Evolutionary conservation across 2,797 vertebrate species (phyloP).

Genomic region (Enteromius treurensis): DNA sequence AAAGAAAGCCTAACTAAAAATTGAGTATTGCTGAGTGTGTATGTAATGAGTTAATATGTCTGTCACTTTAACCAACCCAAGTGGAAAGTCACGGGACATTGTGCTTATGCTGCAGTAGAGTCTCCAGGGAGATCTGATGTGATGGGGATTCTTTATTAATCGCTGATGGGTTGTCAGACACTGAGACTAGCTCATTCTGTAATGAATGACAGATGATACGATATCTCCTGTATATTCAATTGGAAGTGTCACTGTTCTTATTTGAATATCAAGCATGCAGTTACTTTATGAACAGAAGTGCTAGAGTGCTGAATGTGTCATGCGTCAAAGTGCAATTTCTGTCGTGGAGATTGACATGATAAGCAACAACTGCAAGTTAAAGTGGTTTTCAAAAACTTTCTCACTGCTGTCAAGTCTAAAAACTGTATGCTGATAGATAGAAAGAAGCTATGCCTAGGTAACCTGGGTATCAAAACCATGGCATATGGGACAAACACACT

Average conservation of each 20-base stretch:
- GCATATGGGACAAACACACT: neutral
- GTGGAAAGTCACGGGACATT: conserved; percentile 17
- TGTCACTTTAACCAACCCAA: conserved; percentile 12
- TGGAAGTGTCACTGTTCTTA: neutral
- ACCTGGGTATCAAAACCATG: neutral
- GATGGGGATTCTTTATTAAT: neutral
- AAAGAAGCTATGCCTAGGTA: neutral
- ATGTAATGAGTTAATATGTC: conserved; percentile 43
- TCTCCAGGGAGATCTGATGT: conserved; percentile 24
- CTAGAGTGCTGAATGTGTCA: conserved; percentile 4
- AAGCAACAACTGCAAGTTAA: neutral
- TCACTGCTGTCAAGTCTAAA: neutral
- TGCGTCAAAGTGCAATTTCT: conserved; percentile 6
- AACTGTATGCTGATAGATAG: neutral
- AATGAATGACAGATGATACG: neutral
- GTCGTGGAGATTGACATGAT: neutral
- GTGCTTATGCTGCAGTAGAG: conserved; percentile 18
- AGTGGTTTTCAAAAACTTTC: neutral
- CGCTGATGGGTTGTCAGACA: neutral
- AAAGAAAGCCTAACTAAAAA: conserved; percentile 25
- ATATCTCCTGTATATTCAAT: neutral
- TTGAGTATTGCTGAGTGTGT: conserved; percentile 29
- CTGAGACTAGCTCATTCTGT: neutral
- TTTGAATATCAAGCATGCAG: conserved; percentile 8
- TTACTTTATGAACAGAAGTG: neutral